A percentile compares a stretch with the other conserved stretches of the same genome.
phyloP scores from a whole-genome alignment of 1,140 invertebrate species.

The Teleogryllus occipitalis region DNA sequence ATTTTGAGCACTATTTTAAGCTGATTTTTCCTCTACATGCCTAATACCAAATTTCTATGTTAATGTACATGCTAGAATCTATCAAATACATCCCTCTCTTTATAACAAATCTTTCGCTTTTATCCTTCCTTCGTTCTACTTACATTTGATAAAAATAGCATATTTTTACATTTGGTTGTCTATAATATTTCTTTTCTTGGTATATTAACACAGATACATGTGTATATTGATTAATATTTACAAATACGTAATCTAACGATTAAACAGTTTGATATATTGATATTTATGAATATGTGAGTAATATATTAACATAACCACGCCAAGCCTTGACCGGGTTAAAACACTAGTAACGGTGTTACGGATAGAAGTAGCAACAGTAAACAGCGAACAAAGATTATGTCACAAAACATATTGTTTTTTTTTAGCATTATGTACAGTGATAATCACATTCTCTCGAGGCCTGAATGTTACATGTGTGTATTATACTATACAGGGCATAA shows the following conservation, averaged over 20 bases:
- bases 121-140: neutral
- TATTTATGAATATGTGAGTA: neutral
- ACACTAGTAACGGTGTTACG: neutral
- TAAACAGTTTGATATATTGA: neutral
- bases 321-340: neutral
- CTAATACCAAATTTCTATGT: neutral
- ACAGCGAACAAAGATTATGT: neutral
- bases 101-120: neutral
- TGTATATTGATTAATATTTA: neutral
- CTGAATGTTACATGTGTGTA: neutral
- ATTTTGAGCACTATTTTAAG: neutral
- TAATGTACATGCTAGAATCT: neutral
- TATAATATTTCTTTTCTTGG: neutral
- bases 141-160: slow-evolving; percentile 2
- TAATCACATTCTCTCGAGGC: neutral
- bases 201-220: neutral
- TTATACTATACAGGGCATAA: neutral
- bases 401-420: neutral
- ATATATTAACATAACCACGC: neutral
- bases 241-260: neutral
- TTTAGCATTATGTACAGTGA: neutral
- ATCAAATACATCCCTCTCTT: neutral
- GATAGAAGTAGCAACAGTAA: neutral
- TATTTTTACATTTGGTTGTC: neutral
- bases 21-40: neutral